Evolutionary conservation across 2,113 vertebrate species (phyloP), one percentile per base, ranked within the genome.

Genomic region (Cromileptes altivelis): DNA sequence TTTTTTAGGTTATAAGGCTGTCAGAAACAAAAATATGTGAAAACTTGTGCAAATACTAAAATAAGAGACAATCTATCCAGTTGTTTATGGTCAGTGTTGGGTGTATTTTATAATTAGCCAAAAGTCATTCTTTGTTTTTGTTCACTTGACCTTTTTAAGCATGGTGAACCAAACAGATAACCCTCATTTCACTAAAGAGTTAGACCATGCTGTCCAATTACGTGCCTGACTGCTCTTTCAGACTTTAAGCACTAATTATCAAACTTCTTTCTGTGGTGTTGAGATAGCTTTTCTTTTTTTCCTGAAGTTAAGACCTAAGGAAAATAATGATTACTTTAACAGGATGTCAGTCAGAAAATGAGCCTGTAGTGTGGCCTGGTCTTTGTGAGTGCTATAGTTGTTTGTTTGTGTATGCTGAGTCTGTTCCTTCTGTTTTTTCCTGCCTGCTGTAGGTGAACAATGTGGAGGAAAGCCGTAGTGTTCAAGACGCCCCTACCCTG

Each of bases 371-470:
- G 18, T 5, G 42, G 1, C 50, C 62, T 64, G 53, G 23, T 1
- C 45, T 81, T 75, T 79, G 58, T 56, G 58, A 50, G 50, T 18
- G 27, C 56, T 82, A 23, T 3, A 56, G 37, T n/a, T 74, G 80
- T 90, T 89, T 90, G 75, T 87, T 91, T 84, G 75, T 78, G 14
- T 86, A 88, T 79, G 78, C 81, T 92, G 70, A 90, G 0, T 63
- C 1, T 61, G 53, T 85, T 89, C 82, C 74, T 33, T 80, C 4
- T 84, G 78, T 82, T 84, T 75, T 81, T 92, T 94, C 89, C 90
- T 82, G 70, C 47, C 73, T 58, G 78, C 65, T 81, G 71, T 80
- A 98, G 97, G 97, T 98, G 86, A 97, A 98, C 95, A 96, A 96
- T 70, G 95, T 97, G 71, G 93, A 96, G 1, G 95, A 95, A 15